These are phyloP conservation scores for Sterna hirundo DNA, from an alignment of 2,113 vertebrate genomes.

Conservation along the genomic window DNA sequence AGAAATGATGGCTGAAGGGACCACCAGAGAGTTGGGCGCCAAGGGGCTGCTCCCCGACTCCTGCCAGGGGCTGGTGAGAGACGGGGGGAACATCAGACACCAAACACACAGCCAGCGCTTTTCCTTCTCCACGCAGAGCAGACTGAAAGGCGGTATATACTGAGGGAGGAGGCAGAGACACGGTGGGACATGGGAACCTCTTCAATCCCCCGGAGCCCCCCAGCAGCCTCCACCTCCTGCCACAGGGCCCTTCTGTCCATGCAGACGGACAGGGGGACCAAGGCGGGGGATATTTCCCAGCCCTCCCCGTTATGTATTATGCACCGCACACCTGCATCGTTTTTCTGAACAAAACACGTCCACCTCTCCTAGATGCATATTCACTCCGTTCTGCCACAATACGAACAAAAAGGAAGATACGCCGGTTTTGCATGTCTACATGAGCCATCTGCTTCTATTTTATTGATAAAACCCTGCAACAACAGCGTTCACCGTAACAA, in stretches of 20 bases:
- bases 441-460: slow-evolving; percentile 74
- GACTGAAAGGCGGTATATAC: neutral
- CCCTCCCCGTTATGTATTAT: neutral
- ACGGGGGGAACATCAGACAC: neutral
- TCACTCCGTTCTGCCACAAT: slow-evolving; percentile 40
- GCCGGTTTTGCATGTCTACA: slow-evolving; percentile 53
- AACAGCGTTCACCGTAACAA: slow-evolving; percentile 48
- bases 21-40: neutral
- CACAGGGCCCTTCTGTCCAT: neutral
- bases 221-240: neutral
- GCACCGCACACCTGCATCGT: neutral
- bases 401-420: slow-evolving; percentile 2
- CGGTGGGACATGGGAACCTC: fast-evolving
- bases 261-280: neutral
- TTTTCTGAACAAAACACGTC: slow-evolving; percentile 7
- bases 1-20: neutral
- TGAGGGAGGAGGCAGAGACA: neutral
- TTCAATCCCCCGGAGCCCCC: fast-evolving
- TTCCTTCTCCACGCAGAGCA: neutral
- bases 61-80: neutral
- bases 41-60: neutral
- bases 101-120: neutral
- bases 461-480: slow-evolving; percentile 72
- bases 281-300: neutral
- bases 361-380: slow-evolving; percentile 61